phyloP scores from a whole-genome alignment of 2,888 invertebrate species.

The Idaea straminata region DNA sequence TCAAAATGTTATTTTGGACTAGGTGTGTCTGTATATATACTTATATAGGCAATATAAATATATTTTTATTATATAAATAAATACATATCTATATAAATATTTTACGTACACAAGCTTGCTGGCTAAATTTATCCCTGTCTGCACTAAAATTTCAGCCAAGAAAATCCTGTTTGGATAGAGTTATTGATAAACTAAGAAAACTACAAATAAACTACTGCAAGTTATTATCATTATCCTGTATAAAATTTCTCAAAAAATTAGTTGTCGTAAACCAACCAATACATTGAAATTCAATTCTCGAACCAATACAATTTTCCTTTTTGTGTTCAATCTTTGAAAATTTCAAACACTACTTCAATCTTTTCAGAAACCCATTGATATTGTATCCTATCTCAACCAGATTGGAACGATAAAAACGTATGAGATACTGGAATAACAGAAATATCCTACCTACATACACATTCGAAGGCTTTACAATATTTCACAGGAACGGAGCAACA shows the following conservation, averaged over 20 bases:
- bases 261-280: background rate
- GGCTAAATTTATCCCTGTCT: no score
- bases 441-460: background rate
- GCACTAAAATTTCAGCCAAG: no score
- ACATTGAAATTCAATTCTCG: background rate
- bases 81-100: no score
- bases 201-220: no score
- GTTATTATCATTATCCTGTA: background rate
- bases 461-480: background rate
- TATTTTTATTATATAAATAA: no score
- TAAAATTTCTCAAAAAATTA: background rate
- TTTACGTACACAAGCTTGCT: no score
- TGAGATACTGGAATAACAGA: slow-evolving; percentile 14
- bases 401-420: slow-evolving; percentile 42
- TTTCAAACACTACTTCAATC: slow-evolving; percentile 2
- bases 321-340: slow-evolving; percentile 4
- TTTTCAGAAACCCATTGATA: slow-evolving; percentile 13
- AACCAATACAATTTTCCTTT: background rate
- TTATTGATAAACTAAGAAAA: no score
- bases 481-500: background rate
- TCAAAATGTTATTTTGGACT: no score
- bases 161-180: no score
- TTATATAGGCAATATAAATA: no score
- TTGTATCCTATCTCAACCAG: slow-evolving; percentile 30
- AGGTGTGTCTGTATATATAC: no score